phyloP scores from a whole-genome alignment of 2,797 vertebrate species.

The Nyctalus aviator region DNA sequence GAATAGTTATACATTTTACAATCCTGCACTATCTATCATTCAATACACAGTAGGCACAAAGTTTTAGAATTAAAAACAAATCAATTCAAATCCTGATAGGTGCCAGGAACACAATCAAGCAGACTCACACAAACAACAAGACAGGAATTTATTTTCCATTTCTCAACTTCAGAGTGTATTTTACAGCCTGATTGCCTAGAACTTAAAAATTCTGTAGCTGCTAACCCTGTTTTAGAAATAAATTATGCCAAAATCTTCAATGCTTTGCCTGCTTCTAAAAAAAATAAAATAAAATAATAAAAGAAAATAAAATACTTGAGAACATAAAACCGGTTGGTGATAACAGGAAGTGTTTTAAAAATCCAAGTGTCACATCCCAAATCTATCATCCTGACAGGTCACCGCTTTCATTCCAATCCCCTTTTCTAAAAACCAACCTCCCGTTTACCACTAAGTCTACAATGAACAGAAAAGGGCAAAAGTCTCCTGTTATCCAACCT shows the following conservation, averaged over 20 bases:
- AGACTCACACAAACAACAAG: neutral
- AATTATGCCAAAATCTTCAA: neutral
- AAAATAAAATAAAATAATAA: neutral
- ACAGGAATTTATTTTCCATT: constrained; percentile 40
- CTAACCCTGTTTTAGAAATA: neutral
- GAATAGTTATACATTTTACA: neutral
- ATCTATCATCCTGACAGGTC: neutral
- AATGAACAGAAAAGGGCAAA: neutral
- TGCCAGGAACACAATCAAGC: constrained; percentile 19
- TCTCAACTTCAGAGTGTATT: constrained; percentile 8
- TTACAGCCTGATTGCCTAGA: neutral
- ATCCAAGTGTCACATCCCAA: constrained; percentile 20
- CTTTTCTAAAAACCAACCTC: neutral
- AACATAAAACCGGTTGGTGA: constrained; percentile 21
- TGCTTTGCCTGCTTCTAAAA: neutral
- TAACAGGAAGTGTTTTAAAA: constrained; percentile 55
- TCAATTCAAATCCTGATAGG: constrained; percentile 20
- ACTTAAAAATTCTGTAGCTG: neutral
- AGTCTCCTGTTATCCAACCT: neutral
- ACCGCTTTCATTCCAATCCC: neutral
- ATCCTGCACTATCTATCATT: neutral
- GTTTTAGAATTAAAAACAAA: constrained; percentile 18
- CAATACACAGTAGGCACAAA: neutral
- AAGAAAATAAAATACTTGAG: neutral
- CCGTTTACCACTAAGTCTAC: constrained; percentile 16